Evolutionary conservation across 2,113 vertebrate species (phyloP).

Genomic region (Daubentonia madagascariensis): DNA sequence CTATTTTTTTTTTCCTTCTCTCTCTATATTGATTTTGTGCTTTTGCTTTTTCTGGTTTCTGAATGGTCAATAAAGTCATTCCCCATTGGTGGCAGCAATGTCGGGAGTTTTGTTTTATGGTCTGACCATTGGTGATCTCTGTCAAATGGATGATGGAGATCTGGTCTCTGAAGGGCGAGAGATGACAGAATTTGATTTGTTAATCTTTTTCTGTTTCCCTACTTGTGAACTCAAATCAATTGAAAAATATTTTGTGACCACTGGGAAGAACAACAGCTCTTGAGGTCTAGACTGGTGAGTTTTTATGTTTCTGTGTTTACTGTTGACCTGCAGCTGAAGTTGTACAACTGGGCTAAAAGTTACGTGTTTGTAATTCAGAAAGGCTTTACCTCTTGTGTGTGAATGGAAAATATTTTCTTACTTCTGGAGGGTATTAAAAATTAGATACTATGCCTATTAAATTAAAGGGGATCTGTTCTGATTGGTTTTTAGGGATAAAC

Average conservation of each 20-base stretch:
- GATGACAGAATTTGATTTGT: background rate
- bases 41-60: slow-evolving; percentile 26
- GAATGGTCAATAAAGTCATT: background rate
- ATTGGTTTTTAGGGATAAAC: slow-evolving; percentile 17
- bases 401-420: background rate
- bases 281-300: background rate
- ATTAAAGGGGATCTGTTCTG: background rate
- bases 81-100: background rate
- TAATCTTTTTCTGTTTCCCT: slow-evolving; percentile 14
- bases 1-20: too few species aligned
- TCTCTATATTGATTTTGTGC: background rate
- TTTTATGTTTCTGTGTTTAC: background rate
- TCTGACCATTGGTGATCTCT: background rate
- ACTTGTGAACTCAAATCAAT: background rate
- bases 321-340: slow-evolving; percentile 7
- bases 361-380: background rate
- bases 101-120: slow-evolving; percentile 3
- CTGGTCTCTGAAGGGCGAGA: background rate
- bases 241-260: background rate
- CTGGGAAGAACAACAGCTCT: background rate
- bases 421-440: background rate
- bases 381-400: background rate
- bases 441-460: background rate
- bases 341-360: background rate
- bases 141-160: background rate